Conservation (phyloP, 2,888 invertebrate genomes). For the Cheilosia vulpina region DNA sequence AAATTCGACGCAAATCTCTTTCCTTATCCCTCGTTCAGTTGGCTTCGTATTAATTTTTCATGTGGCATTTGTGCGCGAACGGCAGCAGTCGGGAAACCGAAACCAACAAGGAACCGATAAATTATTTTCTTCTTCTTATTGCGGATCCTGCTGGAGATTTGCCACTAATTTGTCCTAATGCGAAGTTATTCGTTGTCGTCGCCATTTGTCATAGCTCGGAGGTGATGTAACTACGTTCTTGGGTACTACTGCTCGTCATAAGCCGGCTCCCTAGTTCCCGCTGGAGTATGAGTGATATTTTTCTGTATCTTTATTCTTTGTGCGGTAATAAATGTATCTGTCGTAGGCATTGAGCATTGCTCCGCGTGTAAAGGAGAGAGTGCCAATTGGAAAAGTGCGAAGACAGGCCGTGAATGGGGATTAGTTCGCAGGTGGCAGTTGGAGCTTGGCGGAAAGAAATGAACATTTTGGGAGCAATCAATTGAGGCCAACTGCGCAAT, state of each 20-base stretch:
- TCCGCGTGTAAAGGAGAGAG: background rate
- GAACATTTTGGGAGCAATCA: constrained; percentile 49
- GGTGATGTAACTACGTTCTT: background rate
- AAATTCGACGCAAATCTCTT: constrained; percentile 50
- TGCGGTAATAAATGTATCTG: background rate
- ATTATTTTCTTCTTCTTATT: constrained; percentile 44
- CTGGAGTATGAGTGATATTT: constrained; percentile 28
- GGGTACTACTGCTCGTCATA: background rate
- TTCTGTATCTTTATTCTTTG: background rate
- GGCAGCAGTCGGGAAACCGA: constrained; percentile 53
- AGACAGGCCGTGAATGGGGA: constrained; percentile 5
- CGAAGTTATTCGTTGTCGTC: constrained; percentile 3
- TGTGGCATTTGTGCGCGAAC: constrained; percentile 64
- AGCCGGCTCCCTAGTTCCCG: background rate
- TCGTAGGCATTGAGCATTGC: no score
- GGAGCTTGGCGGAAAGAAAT: constrained; percentile 37
- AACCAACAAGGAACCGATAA: constrained; percentile 61
- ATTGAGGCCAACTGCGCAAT: constrained; percentile 36
- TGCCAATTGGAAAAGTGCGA: constrained; percentile 1
- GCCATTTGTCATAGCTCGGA: constrained; percentile 24
- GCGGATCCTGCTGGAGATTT: constrained; percentile 23
- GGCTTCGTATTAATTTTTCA: constrained; percentile 67
- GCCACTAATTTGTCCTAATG: constrained; percentile 62
- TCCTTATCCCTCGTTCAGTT: constrained; percentile 49
- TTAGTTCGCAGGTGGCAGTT: constrained; percentile 50